Percentiles rank a stretch among this genome's conserved stretches.
Conservation (phyloP, 2,113 vertebrate genomes). For the Poeciliopsis occidentalis region DNA sequence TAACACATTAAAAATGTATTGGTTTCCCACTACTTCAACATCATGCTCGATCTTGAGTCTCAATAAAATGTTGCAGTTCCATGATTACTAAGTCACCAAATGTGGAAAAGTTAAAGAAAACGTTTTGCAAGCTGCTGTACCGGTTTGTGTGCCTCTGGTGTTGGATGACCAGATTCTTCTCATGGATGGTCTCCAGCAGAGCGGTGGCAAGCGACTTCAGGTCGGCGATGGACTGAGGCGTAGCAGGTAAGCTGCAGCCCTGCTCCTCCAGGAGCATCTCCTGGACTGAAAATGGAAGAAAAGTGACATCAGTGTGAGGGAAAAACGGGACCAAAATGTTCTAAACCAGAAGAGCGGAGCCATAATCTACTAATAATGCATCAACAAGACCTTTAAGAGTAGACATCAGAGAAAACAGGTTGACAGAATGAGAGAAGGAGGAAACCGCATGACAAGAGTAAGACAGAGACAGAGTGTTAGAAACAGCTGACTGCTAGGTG, state of each 20-base stretch:
- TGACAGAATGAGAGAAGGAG: slow-evolving; percentile 16
- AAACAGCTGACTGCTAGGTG: slow-evolving; percentile 62
- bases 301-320: background rate
- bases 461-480: slow-evolving; percentile 55
- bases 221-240: slow-evolving; percentile 71
- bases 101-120: background rate
- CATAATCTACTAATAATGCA: background rate
- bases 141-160: slow-evolving; percentile 77
- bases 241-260: slow-evolving; percentile 73
- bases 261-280: slow-evolving; percentile 74
- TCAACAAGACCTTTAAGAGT: slow-evolving; percentile 16
- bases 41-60: too few species aligned
- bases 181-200: slow-evolving; percentile 75
- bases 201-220: slow-evolving; percentile 74
- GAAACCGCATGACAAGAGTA: slow-evolving; percentile 57
- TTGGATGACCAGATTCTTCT: slow-evolving; percentile 78
- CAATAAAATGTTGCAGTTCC: too few species aligned
- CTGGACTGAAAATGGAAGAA: slow-evolving; percentile 49
- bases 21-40: too few species aligned
- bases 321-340: background rate
- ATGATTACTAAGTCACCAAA: rapidly evolving
- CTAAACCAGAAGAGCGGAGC: background rate
- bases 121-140: slow-evolving; percentile 12
- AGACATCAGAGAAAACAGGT: slow-evolving; percentile 15
- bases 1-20: too few species aligned